These are phyloP conservation scores for Ips typographus DNA, from an alignment of 1,140 invertebrate species.

Conservation along the genomic window DNA sequence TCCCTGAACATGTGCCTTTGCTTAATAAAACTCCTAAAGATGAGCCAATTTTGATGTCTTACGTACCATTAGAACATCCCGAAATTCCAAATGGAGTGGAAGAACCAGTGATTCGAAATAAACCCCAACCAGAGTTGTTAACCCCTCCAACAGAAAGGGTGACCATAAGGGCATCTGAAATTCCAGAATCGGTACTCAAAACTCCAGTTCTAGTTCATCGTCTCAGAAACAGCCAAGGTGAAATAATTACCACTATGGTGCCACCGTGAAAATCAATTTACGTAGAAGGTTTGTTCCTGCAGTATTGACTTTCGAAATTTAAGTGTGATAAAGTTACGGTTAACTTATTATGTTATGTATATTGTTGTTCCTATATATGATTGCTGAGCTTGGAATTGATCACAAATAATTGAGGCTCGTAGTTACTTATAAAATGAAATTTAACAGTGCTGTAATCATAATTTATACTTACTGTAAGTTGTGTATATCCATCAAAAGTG, in stretches of 20 bases:
- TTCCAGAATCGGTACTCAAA: constrained; percentile 60
- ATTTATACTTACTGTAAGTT: too few relatives aligned
- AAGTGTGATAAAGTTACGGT: constrained; percentile 43
- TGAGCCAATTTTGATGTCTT: constrained; percentile 41
- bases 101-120: constrained; percentile 48
- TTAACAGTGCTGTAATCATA: too few relatives aligned
- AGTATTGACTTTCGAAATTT: constrained; percentile 41
- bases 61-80: constrained; percentile 34
- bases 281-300: constrained; percentile 34
- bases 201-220: constrained; percentile 62
- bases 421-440: too few relatives aligned
- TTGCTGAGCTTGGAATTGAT: too few relatives aligned
- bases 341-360: constrained; percentile 38
- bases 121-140: constrained; percentile 47
- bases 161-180: constrained; percentile 64
- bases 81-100: constrained; percentile 42
- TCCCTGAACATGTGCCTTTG: constrained; percentile 42
- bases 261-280: constrained; percentile 23
- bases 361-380: too few relatives aligned
- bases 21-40: constrained; percentile 45
- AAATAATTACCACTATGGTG: constrained; percentile 42
- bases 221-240: constrained; percentile 45
- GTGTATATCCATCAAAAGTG: too few relatives aligned
- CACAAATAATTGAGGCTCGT: too few relatives aligned
- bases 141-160: constrained; percentile 62